Evolutionary conservation across 2,797 vertebrate genomes (phyloP).

Genomic region (Paramormyrops hopkinsi): DNA sequence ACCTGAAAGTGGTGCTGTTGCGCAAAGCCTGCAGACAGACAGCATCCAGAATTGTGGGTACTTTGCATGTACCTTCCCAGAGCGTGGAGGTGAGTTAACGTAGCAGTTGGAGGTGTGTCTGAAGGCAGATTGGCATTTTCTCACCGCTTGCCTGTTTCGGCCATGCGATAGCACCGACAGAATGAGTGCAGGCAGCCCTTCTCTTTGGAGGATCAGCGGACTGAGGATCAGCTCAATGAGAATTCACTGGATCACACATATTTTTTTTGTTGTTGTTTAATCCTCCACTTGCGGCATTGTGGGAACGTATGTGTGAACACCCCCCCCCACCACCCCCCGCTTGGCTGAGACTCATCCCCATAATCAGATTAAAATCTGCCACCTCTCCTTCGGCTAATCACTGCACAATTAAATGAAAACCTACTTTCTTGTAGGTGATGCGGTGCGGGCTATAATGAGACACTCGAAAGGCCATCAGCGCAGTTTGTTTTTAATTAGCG

Average conservation of each 20-base stretch:
- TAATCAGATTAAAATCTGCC: constrained; percentile 26
- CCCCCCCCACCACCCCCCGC: background rate
- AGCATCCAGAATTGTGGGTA: background rate
- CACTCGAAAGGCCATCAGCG: constrained; percentile 26
- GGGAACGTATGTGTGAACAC: background rate
- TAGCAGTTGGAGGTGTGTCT: background rate
- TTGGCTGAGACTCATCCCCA: background rate
- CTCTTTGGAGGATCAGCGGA: background rate
- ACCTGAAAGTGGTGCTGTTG: background rate
- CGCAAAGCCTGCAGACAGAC: background rate
- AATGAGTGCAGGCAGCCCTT: background rate
- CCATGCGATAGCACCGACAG: background rate
- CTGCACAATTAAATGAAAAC: constrained; percentile 22
- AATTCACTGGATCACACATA: constrained; percentile 25
- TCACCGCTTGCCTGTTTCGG: background rate
- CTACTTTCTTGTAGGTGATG: constrained; percentile 16
- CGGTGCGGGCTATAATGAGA: constrained; percentile 26
- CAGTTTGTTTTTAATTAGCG: constrained; percentile 22
- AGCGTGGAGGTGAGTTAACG: background rate
- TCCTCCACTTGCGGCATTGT: background rate
- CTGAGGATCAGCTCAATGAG: constrained; percentile 13
- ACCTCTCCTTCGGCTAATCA: constrained; percentile 15
- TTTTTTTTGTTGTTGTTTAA: background rate
- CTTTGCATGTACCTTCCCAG: background rate
- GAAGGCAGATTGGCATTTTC: background rate